Evolutionary conservation across 2,888 invertebrate species (phyloP), one percentile per base, ranked within the genome.

Genomic region (Andrena flavipes): DNA sequence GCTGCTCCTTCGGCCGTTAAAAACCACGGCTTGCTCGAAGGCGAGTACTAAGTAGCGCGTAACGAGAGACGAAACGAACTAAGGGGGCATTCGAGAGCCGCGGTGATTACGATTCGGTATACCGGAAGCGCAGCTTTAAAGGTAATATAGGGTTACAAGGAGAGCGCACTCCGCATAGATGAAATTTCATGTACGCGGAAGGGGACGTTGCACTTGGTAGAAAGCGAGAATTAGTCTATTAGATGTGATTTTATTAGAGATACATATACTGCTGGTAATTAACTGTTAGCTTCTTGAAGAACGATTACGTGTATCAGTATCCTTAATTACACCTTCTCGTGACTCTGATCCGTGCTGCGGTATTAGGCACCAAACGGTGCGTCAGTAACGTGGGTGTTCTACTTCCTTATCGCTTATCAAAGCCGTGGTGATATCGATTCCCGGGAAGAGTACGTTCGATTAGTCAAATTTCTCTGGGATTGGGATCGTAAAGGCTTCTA

Each of bases 61-160:
- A 81, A 84, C 87, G 65, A 59, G 75, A 75, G 64, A 33, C 73
- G 69, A 82, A 88, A 72, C 72, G 49, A 74, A 68, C 30, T 23
- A 60, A 33, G 77, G 67, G 75, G 69, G 73, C 60, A 84, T 76
- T 76, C 69, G 77, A 78, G 70, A 82, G 56, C 13, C 76, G 42
- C 29, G 29, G 48, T n/a, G 80, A 82, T 88, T 82, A 78, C 76
- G 79, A 84, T 87, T 79, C 42, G 5, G 42, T 42, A 54, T 59
- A 84, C 80, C 80, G 87, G 82, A 87, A 83, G 78, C 56, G 64
- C 60, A 70, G 68, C 75, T 84, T 87, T 75, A 84, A 84, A 35
- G 13, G 59, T n/a, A 20, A 64, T 85, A 73, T 83, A 70, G 73
- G 13, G 75, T 84, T 88, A 79, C 76, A 33, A n/a, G 48, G 70